Percentiles rank a stretch among this genome's conserved stretches.
Conservation (phyloP, 2,797 vertebrate species). For the Avahi laniger region DNA sequence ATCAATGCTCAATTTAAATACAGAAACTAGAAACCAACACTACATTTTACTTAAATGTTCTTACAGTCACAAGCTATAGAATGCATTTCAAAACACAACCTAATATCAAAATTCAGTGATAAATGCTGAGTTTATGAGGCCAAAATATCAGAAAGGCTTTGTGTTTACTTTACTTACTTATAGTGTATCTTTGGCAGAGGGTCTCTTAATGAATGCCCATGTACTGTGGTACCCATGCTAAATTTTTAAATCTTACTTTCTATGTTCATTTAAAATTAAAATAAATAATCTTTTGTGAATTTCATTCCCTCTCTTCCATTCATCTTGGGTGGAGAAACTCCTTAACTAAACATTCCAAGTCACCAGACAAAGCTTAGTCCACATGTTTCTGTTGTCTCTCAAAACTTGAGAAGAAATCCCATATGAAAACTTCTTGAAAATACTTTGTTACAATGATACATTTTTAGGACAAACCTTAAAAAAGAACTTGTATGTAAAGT, state of each 20-base stretch:
- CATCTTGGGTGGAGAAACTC: neutral
- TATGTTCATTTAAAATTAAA: constrained; percentile 11
- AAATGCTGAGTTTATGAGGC: constrained; percentile 8
- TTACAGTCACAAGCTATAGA: neutral
- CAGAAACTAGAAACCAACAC: neutral
- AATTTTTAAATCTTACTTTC: neutral
- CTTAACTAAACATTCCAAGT: constrained; percentile 39
- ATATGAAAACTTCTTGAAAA: constrained; percentile 4
- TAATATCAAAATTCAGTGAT: neutral
- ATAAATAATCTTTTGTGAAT: neutral
- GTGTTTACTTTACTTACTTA: neutral
- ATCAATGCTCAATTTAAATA: constrained; percentile 40
- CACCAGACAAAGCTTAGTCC: neutral
- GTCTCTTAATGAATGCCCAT: neutral
- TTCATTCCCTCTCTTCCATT: neutral
- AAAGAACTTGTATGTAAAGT: constrained; percentile 44
- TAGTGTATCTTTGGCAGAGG: neutral
- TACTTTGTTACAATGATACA: neutral
- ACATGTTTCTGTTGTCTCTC: neutral
- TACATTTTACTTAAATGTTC: constrained; percentile 3
- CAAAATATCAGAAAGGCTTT: neutral
- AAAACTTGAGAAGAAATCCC: constrained; percentile 24
- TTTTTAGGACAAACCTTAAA: constrained; percentile 43
- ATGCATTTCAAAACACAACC: neutral
- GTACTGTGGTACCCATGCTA: neutral